A percentile compares a stretch with the other conserved stretches of the same genome.
Conservation (phyloP, 2,888 invertebrate genomes). For the Sesamia inferens region DNA sequence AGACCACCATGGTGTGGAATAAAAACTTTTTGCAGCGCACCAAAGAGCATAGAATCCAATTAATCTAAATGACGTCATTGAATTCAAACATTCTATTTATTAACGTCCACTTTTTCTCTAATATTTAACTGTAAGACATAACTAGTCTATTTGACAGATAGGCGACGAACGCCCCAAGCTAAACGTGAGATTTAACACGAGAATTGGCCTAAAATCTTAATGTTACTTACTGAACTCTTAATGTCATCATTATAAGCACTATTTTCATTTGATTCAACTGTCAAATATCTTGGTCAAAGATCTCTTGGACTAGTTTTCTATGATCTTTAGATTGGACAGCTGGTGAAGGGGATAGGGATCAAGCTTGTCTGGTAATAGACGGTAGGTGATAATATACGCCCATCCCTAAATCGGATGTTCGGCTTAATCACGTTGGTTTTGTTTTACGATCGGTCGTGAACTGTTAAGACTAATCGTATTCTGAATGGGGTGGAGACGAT, state of each 20-base stretch:
- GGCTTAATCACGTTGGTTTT: conserved; percentile 70
- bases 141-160: conserved; percentile 73
- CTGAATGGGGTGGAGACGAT: conserved; percentile 9
- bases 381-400: conserved; percentile 69
- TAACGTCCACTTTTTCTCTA: conserved; percentile 33
- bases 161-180: conserved; percentile 67
- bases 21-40: conserved; percentile 23
- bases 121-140: conserved; percentile 46
- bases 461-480: conserved; percentile 39
- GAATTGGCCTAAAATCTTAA: conserved; percentile 19
- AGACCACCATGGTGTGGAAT: conserved; percentile 47
- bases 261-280: conserved; percentile 8
- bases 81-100: conserved; percentile 30
- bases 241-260: fast-evolving
- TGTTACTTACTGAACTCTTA: conserved; percentile 9
- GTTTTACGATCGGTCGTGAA: conserved; percentile 68
- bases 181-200: conserved; percentile 63
- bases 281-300: conserved; percentile 7
- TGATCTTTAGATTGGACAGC: conserved; percentile 45
- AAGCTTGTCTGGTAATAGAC: conserved; percentile 54
- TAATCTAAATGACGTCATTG: conserved; percentile 35
- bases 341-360: conserved; percentile 43
- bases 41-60: conserved; percentile 39
- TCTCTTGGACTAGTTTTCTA: conserved; percentile 26
- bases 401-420: conserved; percentile 64